Evolutionary conservation across 2,888 invertebrate genomes (phyloP), one percentile per base, ranked within the genome.

Genomic region (Atherix ibis): DNA sequence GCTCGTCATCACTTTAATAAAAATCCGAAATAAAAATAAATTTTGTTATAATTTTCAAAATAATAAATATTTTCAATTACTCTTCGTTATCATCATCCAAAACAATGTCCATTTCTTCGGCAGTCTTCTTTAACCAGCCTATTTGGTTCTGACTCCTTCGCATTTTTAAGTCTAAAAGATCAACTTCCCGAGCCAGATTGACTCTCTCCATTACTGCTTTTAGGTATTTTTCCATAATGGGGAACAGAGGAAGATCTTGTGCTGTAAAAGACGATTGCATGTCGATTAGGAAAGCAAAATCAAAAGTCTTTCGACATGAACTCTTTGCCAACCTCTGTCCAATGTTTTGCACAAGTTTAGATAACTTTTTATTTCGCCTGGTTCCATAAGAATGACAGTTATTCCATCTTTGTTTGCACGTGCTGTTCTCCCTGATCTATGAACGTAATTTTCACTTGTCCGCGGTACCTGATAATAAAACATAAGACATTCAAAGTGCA

Each of bases 351-450:
- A 83, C 10, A 97, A 65, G 50, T 82, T 82, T 1, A 75, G 59
- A 47, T 88, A 97, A 38, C 70, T 70, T 38, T 69, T 71, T 2
- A 81, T 71, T 54, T 97, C 97, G 0, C 74, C 70, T 0, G 92
- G 87, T 49, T 91, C 91, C 62, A 95, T 80, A 47, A 98, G 67
- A 41, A 97, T 67, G 3, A 98, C 74, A 3, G 95, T 88, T 8
- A 95, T 73, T 0, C 98, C 98, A 49, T 85, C 77, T 39, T 77
- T 75, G 35, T 71, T 70, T 0, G 91, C 94, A 33, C 98, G 68
- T 0, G 97, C 98, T 1, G 98, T 98, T 35, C 98, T 69, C 0
- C 98, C 98, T 51, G 94, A 92, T 39, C 98, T 71, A 55, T 98
- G 98, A 0, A 98, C 80, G 57, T 98, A 98, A 53, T 83, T 80